Evolutionary conservation across 2,888 invertebrate species (phyloP).

Genomic region (Neoascia interrupta): DNA sequence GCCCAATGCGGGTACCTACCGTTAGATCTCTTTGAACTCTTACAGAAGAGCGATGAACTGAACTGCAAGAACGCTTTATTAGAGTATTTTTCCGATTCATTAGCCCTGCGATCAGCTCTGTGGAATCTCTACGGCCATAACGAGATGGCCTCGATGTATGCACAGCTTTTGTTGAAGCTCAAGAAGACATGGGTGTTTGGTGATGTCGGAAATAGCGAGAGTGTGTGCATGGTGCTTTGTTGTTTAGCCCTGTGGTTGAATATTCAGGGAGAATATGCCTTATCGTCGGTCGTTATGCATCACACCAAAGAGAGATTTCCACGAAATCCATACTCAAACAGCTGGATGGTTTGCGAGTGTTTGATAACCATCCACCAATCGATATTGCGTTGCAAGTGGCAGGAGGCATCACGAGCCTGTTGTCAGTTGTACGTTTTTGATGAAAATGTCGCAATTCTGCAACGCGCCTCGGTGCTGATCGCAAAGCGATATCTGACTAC

Average conservation of each 20-base stretch:
- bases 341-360: constrained; percentile 86
- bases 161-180: constrained; percentile 88
- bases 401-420: constrained; percentile 85
- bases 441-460: constrained; percentile 84
- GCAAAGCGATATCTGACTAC: constrained; percentile 78
- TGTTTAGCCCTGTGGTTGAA: constrained; percentile 82
- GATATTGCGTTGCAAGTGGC: constrained; percentile 82
- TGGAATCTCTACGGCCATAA: constrained; percentile 94
- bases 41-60: constrained; percentile 91
- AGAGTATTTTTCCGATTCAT: constrained; percentile 89
- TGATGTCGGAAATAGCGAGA: constrained; percentile 83
- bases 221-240: constrained; percentile 86
- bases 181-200: constrained; percentile 82
- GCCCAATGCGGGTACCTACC: constrained; percentile 80
- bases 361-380: constrained; percentile 81
- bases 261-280: constrained; percentile 81
- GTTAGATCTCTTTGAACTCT: constrained; percentile 82
- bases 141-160: constrained; percentile 89
- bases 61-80: constrained; percentile 92
- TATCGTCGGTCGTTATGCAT: constrained; percentile 82
- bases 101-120: constrained; percentile 90
- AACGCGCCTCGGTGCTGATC: constrained; percentile 78
- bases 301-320: constrained; percentile 85
- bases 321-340: constrained; percentile 82
- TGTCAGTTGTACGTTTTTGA: constrained; percentile 85